These are phyloP conservation scores for Lutraria lutraria DNA, from an alignment of 2,888 invertebrate genomes.

Conservation along the genomic window DNA sequence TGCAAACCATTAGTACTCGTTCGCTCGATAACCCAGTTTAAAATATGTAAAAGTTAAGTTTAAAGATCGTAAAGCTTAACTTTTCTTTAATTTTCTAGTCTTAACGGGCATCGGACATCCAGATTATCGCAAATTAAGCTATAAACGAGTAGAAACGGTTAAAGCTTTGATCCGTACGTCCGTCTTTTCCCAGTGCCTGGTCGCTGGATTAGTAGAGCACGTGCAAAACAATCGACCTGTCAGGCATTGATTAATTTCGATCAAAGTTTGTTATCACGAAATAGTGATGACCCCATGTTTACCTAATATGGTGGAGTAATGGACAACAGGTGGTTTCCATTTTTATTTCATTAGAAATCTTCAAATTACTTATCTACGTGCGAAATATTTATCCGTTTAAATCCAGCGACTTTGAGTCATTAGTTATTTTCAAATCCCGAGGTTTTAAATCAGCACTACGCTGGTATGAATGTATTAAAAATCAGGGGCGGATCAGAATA, in stretches of 20 bases:
- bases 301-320: conserved; percentile 49
- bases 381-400: conserved; percentile 63
- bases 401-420: conserved; percentile 54
- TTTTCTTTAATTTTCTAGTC: background rate
- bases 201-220: conserved; percentile 25
- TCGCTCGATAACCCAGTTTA: background rate
- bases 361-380: conserved; percentile 67
- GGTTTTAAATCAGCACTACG: conserved; percentile 47
- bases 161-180: background rate
- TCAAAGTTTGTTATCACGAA: conserved; percentile 30
- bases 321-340: conserved; percentile 58
- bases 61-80: background rate
- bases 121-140: background rate
- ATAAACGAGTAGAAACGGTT: background rate
- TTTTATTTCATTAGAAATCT: conserved; percentile 51
- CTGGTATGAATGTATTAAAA: conserved; percentile 42
- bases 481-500: conserved; percentile 10
- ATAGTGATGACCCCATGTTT: conserved; percentile 34
- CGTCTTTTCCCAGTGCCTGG: background rate
- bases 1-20: background rate
- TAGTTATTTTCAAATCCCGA: conserved; percentile 47
- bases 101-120: background rate
- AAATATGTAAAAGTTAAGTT: background rate
- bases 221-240: conserved; percentile 35
- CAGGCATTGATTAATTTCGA: conserved; percentile 42